Base-by-base conservation (phyloP, 2,888 invertebrate species). In the Oasisia sp. region DNA sequence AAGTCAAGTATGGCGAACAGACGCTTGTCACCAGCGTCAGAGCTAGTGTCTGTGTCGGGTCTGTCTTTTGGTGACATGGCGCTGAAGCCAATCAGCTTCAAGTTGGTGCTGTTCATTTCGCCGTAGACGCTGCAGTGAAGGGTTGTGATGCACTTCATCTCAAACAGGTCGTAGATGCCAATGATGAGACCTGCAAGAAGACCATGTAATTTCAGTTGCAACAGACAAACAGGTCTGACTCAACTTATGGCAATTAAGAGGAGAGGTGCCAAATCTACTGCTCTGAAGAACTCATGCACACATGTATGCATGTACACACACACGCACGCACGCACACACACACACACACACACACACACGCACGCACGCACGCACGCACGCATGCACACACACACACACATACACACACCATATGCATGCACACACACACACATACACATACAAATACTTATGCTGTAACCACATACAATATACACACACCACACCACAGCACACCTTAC, bases 81-180 rank as follows among this genome's bases (percentile, higher is more conserved):
- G 89, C 93, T 91, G 32, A 92, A 38, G 32, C 93, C 92, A 89
- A 93, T n/a, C 50, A 93, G 74, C 50, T 92, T 14, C 91, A 94
- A 56, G 90, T 93, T 94, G 45, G 91, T 92, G 44, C 90, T 27
- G 93, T 94, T 92, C 94, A 94, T 94, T 38, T 89, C 38, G 32
- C 94, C 93, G 32, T 91, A 92, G 74, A 94, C 93, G 91, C 92
- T 93, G 89, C 94, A 94, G 74, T 92, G 91, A 14, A 94, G 91
- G n/a, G 89, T 92, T 89, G 92, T 91, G 45, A 94, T n/a, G n/a
- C 44, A 74, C 32, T 92, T 90, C 92, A 93, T 92, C 38, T 93
- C 92, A 38, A 92, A 93, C 89, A 94, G 92, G 89, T 93, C 93
- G 50, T 92, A 93, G 32, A 94, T 56, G 12, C 90, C 92, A 9